Percentiles rank a stretch among this genome's conserved stretches.
phyloP scores from a whole-genome alignment of 1,140 invertebrate species.

The Diuraphis noxia region DNA sequence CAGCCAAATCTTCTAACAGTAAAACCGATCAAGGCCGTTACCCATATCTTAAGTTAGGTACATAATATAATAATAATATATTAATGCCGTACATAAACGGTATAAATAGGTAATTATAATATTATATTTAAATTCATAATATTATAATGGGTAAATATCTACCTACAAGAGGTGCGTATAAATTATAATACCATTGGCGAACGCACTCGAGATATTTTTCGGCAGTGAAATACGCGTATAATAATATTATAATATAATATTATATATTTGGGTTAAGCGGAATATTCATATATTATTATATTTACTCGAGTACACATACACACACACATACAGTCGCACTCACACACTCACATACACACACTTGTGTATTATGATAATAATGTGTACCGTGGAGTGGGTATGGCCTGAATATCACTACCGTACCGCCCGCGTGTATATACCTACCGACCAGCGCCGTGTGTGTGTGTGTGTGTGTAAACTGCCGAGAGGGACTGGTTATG shows the following conservation, averaged over 20 bases:
- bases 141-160: too few species aligned
- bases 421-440: neutral
- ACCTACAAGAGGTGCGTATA: too few species aligned
- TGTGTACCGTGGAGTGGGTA: neutral
- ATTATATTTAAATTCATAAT: neutral
- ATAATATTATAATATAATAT: too few species aligned
- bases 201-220: neutral
- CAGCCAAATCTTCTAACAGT: neutral
- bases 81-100: neutral
- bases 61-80: neutral
- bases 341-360: neutral
- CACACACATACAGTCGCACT: neutral
- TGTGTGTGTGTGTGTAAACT: neutral
- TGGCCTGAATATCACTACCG: conserved; percentile 24
- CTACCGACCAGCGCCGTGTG: neutral
- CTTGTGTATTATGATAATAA: neutral
- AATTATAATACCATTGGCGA: neutral
- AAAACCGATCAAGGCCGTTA: neutral
- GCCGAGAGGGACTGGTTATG: conserved; percentile 13
- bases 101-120: neutral
- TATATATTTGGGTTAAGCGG: neutral
- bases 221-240: neutral
- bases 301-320: neutral
- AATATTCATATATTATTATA: neutral
- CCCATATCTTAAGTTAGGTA: neutral